Percentiles rank a stretch among this genome's conserved stretches.
phyloP scores from a whole-genome alignment of 2,113 vertebrate species.

The Lampris megalopsis region DNA sequence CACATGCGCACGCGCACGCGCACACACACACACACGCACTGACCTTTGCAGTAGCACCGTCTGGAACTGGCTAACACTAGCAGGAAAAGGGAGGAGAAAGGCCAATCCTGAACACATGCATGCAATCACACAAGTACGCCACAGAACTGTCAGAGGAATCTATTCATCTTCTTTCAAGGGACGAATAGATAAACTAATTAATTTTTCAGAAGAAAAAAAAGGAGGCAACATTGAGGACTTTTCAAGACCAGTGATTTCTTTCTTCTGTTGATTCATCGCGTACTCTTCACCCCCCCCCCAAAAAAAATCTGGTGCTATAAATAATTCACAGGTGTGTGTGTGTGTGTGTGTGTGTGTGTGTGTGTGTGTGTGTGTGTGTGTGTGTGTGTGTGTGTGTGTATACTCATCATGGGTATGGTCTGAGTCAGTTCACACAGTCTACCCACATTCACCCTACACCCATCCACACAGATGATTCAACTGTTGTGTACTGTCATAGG shows the following conservation, averaged over 20 bases:
- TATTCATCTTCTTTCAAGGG: slow-evolving; percentile 63
- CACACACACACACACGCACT: slow-evolving; percentile 32
- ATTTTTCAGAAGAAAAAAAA: slow-evolving; percentile 36
- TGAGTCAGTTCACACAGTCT: slow-evolving; percentile 29
- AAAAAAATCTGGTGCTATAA: slow-evolving; percentile 58
- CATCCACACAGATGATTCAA: slow-evolving; percentile 31
- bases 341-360: neutral
- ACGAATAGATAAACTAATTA: slow-evolving; percentile 66
- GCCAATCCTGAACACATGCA: slow-evolving; percentile 59
- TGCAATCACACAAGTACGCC: slow-evolving; percentile 38
- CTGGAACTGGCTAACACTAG: slow-evolving; percentile 63
- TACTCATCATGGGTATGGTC: slow-evolving; percentile 2
- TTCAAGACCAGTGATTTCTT: slow-evolving; percentile 17
- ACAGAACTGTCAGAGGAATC: slow-evolving; percentile 54
- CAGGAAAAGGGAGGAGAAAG: slow-evolving; percentile 59
- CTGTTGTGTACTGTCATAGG: slow-evolving; percentile 9
- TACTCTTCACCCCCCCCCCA: slow-evolving; percentile 32
- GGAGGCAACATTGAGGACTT: slow-evolving; percentile 27
- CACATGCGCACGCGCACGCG: slow-evolving; percentile 15
- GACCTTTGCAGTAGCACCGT: slow-evolving; percentile 70
- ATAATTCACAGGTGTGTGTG: slow-evolving; percentile 75
- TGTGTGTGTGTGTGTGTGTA: slow-evolving; percentile 19
- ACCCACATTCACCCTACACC: slow-evolving; percentile 25
- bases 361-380: neutral
- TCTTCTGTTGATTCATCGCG: slow-evolving; percentile 28